phyloP scores from a whole-genome alignment of 2,113 vertebrate genomes.

The Leptosomus discolor region DNA sequence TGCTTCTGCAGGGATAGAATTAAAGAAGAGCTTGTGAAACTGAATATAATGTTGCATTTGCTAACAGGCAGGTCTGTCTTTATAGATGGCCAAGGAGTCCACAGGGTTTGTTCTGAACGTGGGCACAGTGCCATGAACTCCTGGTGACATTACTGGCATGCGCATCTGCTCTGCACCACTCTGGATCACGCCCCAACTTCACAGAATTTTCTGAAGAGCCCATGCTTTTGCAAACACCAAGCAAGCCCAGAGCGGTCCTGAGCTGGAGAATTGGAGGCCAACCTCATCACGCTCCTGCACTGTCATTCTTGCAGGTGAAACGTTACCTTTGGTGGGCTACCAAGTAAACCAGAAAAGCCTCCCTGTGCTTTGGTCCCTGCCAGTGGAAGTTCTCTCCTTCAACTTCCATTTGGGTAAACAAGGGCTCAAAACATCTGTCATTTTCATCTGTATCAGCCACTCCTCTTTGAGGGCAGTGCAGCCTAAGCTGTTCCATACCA shows the following conservation, averaged over 20 bases:
- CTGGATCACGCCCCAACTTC: neutral
- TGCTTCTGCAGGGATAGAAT: neutral
- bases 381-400: neutral
- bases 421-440: neutral
- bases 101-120: accelerated
- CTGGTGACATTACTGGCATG: neutral
- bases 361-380: neutral
- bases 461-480: neutral
- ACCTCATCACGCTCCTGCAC: neutral
- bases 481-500: neutral
- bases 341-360: neutral
- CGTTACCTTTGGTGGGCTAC: neutral
- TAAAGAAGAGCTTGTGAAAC: neutral
- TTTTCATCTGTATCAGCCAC: neutral
- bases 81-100: neutral
- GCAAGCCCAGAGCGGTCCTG: neutral
- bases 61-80: neutral
- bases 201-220: neutral
- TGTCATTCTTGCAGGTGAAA: neutral
- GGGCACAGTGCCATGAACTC: neutral
- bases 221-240: neutral
- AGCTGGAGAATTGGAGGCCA: neutral
- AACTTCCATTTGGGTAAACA: neutral
- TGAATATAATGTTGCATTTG: neutral
- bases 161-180: neutral